Percentiles rank a stretch among this genome's conserved stretches.
These are phyloP conservation scores for Yponomeuta cagnagella DNA, from an alignment of 2,888 invertebrate genomes.

Conservation along the genomic window DNA sequence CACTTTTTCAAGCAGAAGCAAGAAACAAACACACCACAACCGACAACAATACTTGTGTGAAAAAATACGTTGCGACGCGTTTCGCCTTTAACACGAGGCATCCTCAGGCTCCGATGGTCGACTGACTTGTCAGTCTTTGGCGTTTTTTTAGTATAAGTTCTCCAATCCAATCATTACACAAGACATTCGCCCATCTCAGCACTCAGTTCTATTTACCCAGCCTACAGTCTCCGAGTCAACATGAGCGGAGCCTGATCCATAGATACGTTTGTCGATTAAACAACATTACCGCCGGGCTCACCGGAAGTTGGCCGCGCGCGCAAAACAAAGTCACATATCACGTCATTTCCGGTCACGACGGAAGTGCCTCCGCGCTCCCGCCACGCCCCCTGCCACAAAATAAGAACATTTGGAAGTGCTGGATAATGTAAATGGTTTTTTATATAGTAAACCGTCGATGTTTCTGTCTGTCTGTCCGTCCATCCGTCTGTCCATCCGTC, in stretches of 20 bases:
- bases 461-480: too few species aligned
- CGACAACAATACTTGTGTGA: too few species aligned
- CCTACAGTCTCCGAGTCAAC: background rate
- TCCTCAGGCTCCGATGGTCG: too few species aligned
- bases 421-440: background rate
- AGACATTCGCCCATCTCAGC: too few species aligned
- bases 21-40: too few species aligned
- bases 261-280: constrained; percentile 6
- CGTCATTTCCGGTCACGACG: constrained; percentile 43
- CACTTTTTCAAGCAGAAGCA: too few species aligned
- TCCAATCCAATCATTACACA: too few species aligned
- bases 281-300: background rate
- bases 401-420: background rate
- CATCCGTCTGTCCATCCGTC: too few species aligned
- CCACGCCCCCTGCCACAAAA: background rate
- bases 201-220: background rate
- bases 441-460: background rate
- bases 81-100: too few species aligned
- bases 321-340: constrained; percentile 56
- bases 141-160: too few species aligned
- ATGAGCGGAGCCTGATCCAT: background rate
- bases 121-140: too few species aligned
- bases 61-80: too few species aligned
- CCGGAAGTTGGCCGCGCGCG: constrained; percentile 33
- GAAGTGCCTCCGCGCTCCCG: constrained; percentile 26